Conservation (phyloP, 1,140 invertebrate species). For the Olivierus martensii region DNA sequence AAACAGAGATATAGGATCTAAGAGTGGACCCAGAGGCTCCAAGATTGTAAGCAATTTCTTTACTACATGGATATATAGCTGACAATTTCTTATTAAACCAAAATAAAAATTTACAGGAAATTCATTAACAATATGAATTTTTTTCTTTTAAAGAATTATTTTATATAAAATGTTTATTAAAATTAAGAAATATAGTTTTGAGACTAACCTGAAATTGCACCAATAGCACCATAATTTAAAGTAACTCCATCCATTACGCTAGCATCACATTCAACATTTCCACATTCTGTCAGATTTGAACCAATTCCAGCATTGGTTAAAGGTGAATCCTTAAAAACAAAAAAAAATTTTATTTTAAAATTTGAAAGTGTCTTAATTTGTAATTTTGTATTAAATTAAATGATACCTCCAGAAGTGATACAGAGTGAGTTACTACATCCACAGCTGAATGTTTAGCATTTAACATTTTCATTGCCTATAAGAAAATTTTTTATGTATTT, state of each 20-base stretch:
- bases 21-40: no score
- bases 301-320: conserved; percentile 74
- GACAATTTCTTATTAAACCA: no score
- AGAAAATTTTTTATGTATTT: no score
- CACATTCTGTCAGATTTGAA: conserved; percentile 34
- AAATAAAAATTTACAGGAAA: no score
- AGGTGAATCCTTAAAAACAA: conserved; percentile 43
- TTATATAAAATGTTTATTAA: no score
- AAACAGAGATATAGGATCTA: no score
- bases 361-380: no score
- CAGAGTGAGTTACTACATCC: conserved; percentile 62
- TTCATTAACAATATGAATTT: no score
- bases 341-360: background rate
- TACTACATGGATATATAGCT: no score
- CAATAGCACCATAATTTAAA: conserved; percentile 35
- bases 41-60: no score
- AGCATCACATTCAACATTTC: conserved; percentile 40
- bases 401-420: conserved; percentile 50
- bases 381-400: conserved; percentile 22
- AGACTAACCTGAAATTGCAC: conserved; percentile 17
- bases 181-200: background rate
- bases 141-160: no score
- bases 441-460: conserved; percentile 49
- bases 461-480: conserved; percentile 43
- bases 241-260: conserved; percentile 35